Base-by-base conservation (phyloP, 2,888 invertebrate species). In the Xanthia togata region DNA sequence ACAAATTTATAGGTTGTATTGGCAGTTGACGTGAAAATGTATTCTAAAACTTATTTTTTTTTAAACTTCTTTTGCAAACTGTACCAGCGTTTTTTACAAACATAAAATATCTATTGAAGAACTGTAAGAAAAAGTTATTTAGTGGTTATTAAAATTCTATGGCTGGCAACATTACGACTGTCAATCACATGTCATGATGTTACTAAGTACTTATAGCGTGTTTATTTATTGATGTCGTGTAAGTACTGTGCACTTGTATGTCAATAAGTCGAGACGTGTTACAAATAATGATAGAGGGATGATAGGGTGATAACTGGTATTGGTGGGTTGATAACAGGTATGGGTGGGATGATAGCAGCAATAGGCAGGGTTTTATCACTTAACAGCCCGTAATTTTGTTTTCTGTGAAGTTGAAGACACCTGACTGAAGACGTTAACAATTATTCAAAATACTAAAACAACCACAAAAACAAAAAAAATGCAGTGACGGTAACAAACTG, bases 81-180 rank as follows among this genome's bases (percentile, higher is more conserved):
- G 14, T 80, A 73, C 53, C 20, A 65, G 41, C 26, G 3, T 65
- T 41, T 60, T 53, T 17, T 64, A 20, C 65, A 14, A 70, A 59
- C 8, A 17, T 4, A 60, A 65, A 38, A 23, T 23, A 50, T 60
- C 8, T 50, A 79, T 38, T 31, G 1, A 60, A 65, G 2, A 72
- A 65, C 8, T 55, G 2, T 1, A 65, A 67, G 14, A 73, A 80
- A 71, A 73, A 65, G 17, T 26, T 50, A 50, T 26, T 17, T 55
- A 50, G 9, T 41, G 12, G 6, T n/a, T 47, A 50, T 68, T 68
- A 41, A 79, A 67, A 79, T 79, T 68, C 35, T 8, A 78, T 53
- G 6, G 12, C 41, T 41, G 63, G n/a, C 35, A 64, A 50, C 50
- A 79, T 64, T 55, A 35, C 20, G 5, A 6, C 50, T 59, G 50